These are phyloP conservation scores for Arrhamphus sclerolepis DNA, from an alignment of 2,797 vertebrate species.

Conservation along the genomic window DNA sequence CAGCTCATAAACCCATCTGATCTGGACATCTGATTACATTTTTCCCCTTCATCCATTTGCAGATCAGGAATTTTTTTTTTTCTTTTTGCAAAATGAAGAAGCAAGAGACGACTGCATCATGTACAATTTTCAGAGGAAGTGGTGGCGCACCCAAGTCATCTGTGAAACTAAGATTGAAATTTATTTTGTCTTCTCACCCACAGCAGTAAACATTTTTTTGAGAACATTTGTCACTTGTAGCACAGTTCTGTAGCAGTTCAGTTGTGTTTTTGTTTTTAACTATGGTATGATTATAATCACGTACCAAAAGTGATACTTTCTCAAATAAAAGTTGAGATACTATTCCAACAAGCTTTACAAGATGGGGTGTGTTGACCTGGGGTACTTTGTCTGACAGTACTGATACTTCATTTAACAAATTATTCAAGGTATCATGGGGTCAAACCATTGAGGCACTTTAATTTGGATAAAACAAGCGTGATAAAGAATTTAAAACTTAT, in stretches of 20 bases:
- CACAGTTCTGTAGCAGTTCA: constrained; percentile 5
- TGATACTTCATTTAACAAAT: too few relatives aligned
- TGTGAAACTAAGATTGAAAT: neutral
- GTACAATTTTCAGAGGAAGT: neutral
- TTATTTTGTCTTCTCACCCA: neutral
- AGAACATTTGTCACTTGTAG: neutral
- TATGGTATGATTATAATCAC: neutral
- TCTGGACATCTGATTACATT: neutral
- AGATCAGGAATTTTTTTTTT: neutral
- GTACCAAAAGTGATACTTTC: neutral
- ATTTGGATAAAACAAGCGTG: too few relatives aligned
- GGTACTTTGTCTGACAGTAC: too few relatives aligned
- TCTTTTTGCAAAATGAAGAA: constrained; percentile 3
- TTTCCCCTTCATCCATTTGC: neutral
- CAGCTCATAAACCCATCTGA: neutral
- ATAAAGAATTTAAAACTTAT: too few relatives aligned
- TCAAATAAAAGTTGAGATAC: too few relatives aligned
- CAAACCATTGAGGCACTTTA: too few relatives aligned
- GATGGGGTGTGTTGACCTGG: neutral
- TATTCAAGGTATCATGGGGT: too few relatives aligned
- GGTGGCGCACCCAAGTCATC: neutral
- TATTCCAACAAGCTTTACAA: neutral
- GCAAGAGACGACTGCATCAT: neutral
- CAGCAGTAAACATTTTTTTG: constrained; percentile 5
- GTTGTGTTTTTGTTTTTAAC: constrained; percentile 1